Percentiles rank a stretch among this genome's conserved stretches.
Conservation (phyloP, 1,140 invertebrate genomes). For the Achatina immaculata region DNA sequence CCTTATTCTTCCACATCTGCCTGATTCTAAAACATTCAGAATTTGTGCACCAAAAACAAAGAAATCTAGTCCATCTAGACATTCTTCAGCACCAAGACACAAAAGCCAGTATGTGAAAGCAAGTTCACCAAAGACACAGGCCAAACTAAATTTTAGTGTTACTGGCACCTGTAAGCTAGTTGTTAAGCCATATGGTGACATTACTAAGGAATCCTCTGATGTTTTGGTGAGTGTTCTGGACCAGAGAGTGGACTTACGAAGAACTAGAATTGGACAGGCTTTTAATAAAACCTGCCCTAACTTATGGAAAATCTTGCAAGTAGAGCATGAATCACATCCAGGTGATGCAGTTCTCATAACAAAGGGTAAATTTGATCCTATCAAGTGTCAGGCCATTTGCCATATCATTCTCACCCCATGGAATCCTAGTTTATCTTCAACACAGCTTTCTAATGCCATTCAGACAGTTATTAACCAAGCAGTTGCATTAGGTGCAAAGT, state of each 20-base stretch:
- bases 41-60: neutral
- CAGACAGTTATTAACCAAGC: neutral
- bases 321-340: neutral
- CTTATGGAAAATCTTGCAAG: neutral
- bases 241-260: neutral
- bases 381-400: constrained; percentile 17
- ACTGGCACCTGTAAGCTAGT: neutral
- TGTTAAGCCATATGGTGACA: constrained; percentile 23
- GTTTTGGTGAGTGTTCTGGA: constrained; percentile 1
- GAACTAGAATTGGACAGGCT: constrained; percentile 1
- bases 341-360: constrained; percentile 1
- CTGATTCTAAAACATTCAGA: neutral
- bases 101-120: neutral
- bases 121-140: neutral
- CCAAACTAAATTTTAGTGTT: neutral
- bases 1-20: neutral
- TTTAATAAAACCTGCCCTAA: constrained; percentile 3
- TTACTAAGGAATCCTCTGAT: constrained; percentile 20
- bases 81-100: neutral
- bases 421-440: neutral
- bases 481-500: neutral
- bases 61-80: neutral
- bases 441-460: neutral
- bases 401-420: constrained; percentile 12
- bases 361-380: neutral